Evolutionary conservation across 2,888 invertebrate species (phyloP), one percentile per base, ranked within the genome.

Genomic region (Philopedon plagiatum): DNA sequence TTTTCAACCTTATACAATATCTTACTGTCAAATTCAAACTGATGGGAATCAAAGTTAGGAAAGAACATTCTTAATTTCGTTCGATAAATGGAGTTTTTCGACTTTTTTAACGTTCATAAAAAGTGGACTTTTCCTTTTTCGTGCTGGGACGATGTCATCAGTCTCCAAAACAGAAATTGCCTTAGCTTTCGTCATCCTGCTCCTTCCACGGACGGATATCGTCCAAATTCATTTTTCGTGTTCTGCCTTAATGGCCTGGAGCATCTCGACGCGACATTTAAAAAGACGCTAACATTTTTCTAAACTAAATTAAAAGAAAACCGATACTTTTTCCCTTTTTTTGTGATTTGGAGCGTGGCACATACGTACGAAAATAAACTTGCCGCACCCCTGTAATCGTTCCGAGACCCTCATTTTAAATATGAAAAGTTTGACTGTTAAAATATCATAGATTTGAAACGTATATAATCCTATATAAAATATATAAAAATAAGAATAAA

Each of bases 221-320:
- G n/a, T 49, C 49, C 26, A 49, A 49, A 49, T 49, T 49, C 49
- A 49, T 26, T 49, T 49, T 49, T 26, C 49, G 49, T 49, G 49
- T 49, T 26, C 26, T 49, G 5, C 49, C 8, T 7, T 49, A 49
- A 49, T 49, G 49, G 49, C 49, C 49, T 13, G 13, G 26, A 13
- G 49, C 26, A 49, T 23, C 49, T n/a, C 15, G 32, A 1, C 37
- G 37, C 29, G 21, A 60, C 60, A 29, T 44, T 60, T 60, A 60
- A 60, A 60, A 29, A 41, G 60, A 41, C 60, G 60, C n/a, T 41
- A 60, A 60, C 60, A 26, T 44, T 51, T 54, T 63, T 51, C 37
- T 9, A 63, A 49, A 49, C 34, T 51, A 63, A 63, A 63, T 63
- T 63, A 51, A 63, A 63, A 34, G 49, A 37, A 63, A 63, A 51